Evolutionary conservation across 2,888 invertebrate genomes (phyloP).

Genomic region (Clepsis dumicolana): DNA sequence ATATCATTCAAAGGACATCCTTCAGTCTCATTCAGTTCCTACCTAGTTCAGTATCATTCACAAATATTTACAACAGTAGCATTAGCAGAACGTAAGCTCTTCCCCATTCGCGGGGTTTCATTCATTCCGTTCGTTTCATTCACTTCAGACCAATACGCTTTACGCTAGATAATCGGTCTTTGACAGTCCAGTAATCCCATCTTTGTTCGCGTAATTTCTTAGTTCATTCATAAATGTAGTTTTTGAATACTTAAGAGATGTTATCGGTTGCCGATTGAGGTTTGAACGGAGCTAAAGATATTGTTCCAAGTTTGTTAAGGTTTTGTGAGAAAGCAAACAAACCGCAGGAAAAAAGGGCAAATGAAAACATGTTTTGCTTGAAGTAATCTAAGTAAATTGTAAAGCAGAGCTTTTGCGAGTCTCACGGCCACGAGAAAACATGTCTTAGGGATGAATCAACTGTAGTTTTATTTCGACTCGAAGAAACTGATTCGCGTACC

Average conservation of each 20-base stretch:
- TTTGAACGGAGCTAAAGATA: slow-evolving; percentile 18
- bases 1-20: slow-evolving; percentile 39
- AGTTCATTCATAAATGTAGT: slow-evolving; percentile 57
- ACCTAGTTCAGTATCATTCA: slow-evolving; percentile 62
- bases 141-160: slow-evolving; percentile 29
- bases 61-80: slow-evolving; percentile 76
- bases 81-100: slow-evolving; percentile 55
- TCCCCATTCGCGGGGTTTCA: slow-evolving; percentile 55
- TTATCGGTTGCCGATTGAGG: slow-evolving; percentile 30
- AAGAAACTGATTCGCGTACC: too few species aligned
- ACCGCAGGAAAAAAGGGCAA: slow-evolving; percentile 36
- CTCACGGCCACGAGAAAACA: not conserved
- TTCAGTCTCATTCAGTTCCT: slow-evolving; percentile 43
- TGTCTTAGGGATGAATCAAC: not conserved
- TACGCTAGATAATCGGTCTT: slow-evolving; percentile 39
- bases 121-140: slow-evolving; percentile 58
- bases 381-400: not conserved
- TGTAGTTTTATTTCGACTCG: not conserved
- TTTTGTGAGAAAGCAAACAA: slow-evolving; percentile 34
- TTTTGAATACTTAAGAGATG: slow-evolving; percentile 36
- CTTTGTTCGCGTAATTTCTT: slow-evolving; percentile 50
- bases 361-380: slow-evolving; percentile 17
- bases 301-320: slow-evolving; percentile 25
- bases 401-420: not conserved
- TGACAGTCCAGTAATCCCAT: slow-evolving; percentile 53